These are phyloP conservation scores for Reinhardtius hippoglossoides DNA, from an alignment of 2,113 vertebrate species.

Conservation along the genomic window DNA sequence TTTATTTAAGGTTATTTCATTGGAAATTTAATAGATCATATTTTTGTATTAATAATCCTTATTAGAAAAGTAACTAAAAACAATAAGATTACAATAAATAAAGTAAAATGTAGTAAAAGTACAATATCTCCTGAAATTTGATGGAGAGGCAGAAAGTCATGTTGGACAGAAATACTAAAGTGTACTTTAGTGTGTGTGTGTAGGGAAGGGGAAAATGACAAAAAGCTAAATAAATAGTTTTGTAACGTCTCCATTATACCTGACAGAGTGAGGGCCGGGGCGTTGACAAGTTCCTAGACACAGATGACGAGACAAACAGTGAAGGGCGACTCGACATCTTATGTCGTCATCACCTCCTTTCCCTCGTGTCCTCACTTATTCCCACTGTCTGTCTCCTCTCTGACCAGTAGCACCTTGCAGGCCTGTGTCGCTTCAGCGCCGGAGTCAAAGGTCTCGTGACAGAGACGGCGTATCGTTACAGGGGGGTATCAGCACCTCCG, in stretches of 20 bases:
- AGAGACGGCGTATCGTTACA: conserved; percentile 60
- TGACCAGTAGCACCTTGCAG: conserved; percentile 63
- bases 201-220: background rate
- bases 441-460: conserved; percentile 69
- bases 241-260: conserved; percentile 13
- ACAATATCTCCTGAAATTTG: background rate
- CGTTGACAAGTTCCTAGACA: conserved; percentile 11
- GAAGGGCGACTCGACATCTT: conserved; percentile 43
- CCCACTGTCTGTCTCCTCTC: conserved; percentile 35
- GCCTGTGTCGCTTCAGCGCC: conserved; percentile 42
- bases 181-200: background rate
- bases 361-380: conserved; percentile 37
- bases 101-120: background rate
- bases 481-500: conserved; percentile 69
- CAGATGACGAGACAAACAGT: conserved; percentile 27
- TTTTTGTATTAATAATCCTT: background rate
- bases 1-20: background rate
- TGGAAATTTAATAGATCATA: background rate
- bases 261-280: background rate
- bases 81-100: background rate
- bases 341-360: conserved; percentile 54
- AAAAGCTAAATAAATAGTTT: conserved; percentile 4
- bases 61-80: background rate
- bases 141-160: background rate
- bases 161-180: background rate